phyloP scores from a whole-genome alignment of 2,113 vertebrate species.

The Formicarius rufipectus region DNA sequence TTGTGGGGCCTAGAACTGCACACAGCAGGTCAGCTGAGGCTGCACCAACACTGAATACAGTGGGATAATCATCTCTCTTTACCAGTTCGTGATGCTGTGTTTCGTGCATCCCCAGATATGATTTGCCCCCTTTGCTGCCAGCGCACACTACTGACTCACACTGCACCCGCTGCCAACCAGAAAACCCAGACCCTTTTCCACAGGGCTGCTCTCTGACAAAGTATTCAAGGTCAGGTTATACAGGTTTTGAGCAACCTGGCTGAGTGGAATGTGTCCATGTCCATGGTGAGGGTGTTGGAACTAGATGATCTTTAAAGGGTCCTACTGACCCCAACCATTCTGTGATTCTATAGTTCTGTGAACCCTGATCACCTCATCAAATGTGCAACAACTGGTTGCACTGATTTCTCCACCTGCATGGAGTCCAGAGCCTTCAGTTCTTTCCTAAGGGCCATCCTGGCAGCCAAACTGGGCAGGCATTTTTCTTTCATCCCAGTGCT shows the following conservation, averaged over 20 bases:
- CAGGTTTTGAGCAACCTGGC: neutral
- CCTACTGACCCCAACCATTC: neutral
- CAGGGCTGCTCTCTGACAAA: neutral
- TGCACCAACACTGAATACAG: fast-evolving
- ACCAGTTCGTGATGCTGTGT: neutral
- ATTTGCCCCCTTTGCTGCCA: neutral
- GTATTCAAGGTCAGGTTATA: neutral
- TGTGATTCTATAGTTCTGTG: neutral
- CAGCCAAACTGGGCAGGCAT: neutral
- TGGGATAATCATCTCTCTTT: neutral
- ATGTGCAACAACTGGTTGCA: neutral
- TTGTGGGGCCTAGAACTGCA: neutral
- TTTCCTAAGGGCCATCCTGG: neutral
- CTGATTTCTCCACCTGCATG: neutral
- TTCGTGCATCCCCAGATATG: neutral
- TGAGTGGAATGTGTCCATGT: neutral
- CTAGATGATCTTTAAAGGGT: neutral
- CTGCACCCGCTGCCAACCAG: neutral
- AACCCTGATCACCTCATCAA: neutral
- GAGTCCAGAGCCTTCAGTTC: neutral
- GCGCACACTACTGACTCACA: neutral
- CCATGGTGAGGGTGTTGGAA: fast-evolving
- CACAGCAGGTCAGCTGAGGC: neutral
- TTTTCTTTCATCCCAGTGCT: neutral
- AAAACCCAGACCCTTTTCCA: neutral